Percentiles rank a stretch among this genome's conserved stretches.
These are phyloP conservation scores for Meiosimyza platycephala DNA, from an alignment of 2,888 invertebrate species.

Conservation along the genomic window DNA sequence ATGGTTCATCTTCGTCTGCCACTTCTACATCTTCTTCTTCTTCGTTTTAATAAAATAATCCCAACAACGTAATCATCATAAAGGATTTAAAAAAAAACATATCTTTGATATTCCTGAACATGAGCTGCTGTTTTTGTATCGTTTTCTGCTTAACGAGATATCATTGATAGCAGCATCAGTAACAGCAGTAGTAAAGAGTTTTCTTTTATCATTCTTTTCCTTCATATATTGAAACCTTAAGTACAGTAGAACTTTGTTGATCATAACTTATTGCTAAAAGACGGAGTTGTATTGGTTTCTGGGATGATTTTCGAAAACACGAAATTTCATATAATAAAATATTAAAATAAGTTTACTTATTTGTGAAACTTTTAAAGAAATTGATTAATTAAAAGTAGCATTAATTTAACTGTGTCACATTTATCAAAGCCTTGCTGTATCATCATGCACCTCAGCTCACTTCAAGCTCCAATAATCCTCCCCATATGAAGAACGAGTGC, in stretches of 20 bases:
- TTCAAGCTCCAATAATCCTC: background rate
- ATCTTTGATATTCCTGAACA: conserved; percentile 46
- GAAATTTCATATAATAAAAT: too few species aligned
- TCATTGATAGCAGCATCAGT: conserved; percentile 49
- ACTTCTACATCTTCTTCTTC: background rate
- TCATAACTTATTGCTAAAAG: too few species aligned
- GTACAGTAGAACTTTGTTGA: too few species aligned
- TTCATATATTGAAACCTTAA: background rate
- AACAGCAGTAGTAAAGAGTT: conserved; percentile 19
- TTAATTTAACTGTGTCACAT: too few species aligned
- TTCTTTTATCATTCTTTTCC: conserved; percentile 38
- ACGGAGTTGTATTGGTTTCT: too few species aligned
- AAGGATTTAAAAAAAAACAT: conserved; percentile 58
- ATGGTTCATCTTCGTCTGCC: conserved; percentile 4
- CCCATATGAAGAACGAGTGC: conserved; percentile 10
- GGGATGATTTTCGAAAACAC: too few species aligned
- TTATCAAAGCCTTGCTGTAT: too few species aligned
- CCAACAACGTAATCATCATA: conserved; percentile 65
- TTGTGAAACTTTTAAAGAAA: too few species aligned
- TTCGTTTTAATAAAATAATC: conserved; percentile 64
- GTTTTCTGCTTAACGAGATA: conserved; percentile 58
- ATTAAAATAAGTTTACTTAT: too few species aligned
- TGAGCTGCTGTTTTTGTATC: conserved; percentile 47
- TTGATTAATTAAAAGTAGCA: too few species aligned
- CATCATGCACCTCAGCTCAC: background rate